These are phyloP conservation scores for Ecdyonurus torrentis DNA, from an alignment of 2,888 invertebrate species.

Conservation along the genomic window DNA sequence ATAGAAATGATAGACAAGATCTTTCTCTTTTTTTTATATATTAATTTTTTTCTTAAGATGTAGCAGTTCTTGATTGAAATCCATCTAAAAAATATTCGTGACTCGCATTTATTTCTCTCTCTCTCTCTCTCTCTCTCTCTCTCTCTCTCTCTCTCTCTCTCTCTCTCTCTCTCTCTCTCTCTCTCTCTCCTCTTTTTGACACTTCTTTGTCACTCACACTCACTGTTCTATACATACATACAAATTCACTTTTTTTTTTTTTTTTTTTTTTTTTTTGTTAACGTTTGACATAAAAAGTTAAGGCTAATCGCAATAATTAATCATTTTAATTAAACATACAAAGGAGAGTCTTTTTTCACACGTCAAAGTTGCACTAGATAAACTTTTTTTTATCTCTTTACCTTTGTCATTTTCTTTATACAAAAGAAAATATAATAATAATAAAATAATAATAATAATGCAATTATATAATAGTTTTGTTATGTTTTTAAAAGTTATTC, in stretches of 20 bases:
- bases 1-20: no score
- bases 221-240: no score
- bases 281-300: not conserved
- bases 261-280: not conserved
- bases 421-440: not conserved
- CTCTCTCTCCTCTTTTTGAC: not conserved
- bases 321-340: not conserved
- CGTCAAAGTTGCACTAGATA: not conserved
- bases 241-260: no score
- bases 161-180: no score
- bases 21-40: no score
- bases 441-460: not conserved
- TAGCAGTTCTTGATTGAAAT: not conserved
- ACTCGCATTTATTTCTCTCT: constrained; percentile 3
- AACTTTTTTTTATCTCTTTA: not conserved
- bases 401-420: not conserved
- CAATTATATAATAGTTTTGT: not conserved
- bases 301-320: not conserved
- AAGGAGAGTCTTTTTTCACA: not conserved
- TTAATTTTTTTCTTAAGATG: not conserved
- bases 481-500: not conserved
- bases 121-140: not conserved
- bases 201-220: not conserved
- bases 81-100: not conserved
- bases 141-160: not conserved